Evolutionary conservation across 92 coral and sea anemone genomes (phyloP), one percentile per base, ranked within the genome.

Genomic region (Bergia sp.): DNA sequence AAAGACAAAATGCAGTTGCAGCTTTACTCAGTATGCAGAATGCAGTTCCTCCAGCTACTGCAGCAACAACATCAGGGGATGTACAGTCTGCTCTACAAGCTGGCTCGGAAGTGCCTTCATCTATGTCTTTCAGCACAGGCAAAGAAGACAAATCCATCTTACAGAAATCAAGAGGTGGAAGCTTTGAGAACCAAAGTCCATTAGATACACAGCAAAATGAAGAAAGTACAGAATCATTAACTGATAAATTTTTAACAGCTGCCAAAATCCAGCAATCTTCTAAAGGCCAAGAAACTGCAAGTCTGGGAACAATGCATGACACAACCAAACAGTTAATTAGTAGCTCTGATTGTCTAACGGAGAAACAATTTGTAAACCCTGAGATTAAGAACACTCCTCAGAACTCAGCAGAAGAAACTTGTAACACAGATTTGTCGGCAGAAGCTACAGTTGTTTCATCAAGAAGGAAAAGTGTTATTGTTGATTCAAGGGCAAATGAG

Each of bases 1-100:
- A 84, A 53, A 89, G 92, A 76, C 82, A 90, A 83, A 94, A 93
- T 72, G 89, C 96, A 39, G 92, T 90, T 18, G 85, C 95, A 18
- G 88, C 93, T 36, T 38, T 88, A 49, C 85, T 73, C 16, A 80
- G 82, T 53, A 85, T 76, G 77, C 78, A 76, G 58, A 86, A 47
- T 91, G 69, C 57, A 37, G 77, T 64, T 21, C 89, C 83, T 47
- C 73, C 85, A 89, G 77, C 73, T 12, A 49, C 49, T 0, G 0
- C 91, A 61, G 81, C 86, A 50, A 23, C 89, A 44, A 85, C 94
- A 77, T 65, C 84, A 23, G 77, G 15, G 23, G 66, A 44, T 18
- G 1, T 45, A 15, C 43, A 29, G 1, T 43, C n/a, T 5, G 38
- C 3, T 44, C 40, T 29, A 23, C 77, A 45, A 1, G 2, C 43